Evolutionary conservation across 2,888 invertebrate species (phyloP).

Genomic region (Pediacus dermestoides): DNA sequence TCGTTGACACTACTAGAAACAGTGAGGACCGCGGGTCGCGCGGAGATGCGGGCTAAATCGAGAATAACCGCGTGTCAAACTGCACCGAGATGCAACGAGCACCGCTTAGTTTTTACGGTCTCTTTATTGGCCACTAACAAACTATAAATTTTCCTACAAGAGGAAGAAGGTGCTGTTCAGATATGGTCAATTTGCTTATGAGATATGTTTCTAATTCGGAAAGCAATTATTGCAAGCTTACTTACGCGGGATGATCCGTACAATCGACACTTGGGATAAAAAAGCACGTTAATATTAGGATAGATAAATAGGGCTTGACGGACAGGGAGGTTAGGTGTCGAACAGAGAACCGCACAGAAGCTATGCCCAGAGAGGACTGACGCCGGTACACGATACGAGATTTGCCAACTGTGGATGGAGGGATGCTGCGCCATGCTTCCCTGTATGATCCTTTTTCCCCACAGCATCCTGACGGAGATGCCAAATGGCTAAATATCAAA

Average conservation of each 20-base stretch:
- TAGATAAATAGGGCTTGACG: slow-evolving; percentile 36
- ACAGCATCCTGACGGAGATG: slow-evolving; percentile 17
- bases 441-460: slow-evolving; percentile 21
- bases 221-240: background rate
- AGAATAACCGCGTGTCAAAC: slow-evolving; percentile 26
- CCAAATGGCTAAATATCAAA: slow-evolving; percentile 12
- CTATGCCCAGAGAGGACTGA: slow-evolving; percentile 46
- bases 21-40: slow-evolving; percentile 23
- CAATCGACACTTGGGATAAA: slow-evolving; percentile 21
- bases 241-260: slow-evolving; percentile 10
- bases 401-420: slow-evolving; percentile 21
- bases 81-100: slow-evolving; percentile 21
- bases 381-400: slow-evolving; percentile 22
- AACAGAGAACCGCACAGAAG: slow-evolving; percentile 41
- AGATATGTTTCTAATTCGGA: slow-evolving; percentile 8
- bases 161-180: too few relatives aligned
- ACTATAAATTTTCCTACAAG: too few relatives aligned
- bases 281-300: slow-evolving; percentile 31
- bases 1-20: slow-evolving; percentile 19
- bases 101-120: slow-evolving; percentile 10
- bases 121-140: background rate
- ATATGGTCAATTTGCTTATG: too few relatives aligned
- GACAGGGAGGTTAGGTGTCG: slow-evolving; percentile 43
- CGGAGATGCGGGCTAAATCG: slow-evolving; percentile 9
- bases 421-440: slow-evolving; percentile 37